Evolutionary conservation across 2,888 invertebrate species (phyloP).

Genomic region (Cremastinae sp.): DNA sequence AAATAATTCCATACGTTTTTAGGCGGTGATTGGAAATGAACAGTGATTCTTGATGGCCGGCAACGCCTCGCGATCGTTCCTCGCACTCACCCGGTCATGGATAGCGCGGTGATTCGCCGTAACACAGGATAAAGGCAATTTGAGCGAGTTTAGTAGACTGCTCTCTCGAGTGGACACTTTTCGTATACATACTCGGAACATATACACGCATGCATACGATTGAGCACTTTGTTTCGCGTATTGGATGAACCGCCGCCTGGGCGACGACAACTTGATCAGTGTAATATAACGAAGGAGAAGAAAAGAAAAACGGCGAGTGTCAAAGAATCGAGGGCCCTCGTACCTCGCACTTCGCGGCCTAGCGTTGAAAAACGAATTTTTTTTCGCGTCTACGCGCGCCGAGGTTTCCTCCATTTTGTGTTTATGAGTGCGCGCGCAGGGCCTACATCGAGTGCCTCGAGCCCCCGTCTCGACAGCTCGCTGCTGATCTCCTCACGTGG

Average conservation of each 20-base stretch:
- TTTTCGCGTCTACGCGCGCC: constrained; percentile 42
- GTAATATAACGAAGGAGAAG: no score
- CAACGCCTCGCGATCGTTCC: constrained; percentile 64
- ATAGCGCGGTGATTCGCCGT: constrained; percentile 70
- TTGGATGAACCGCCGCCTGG: no score
- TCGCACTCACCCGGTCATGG: constrained; percentile 68
- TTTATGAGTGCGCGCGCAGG: constrained; percentile 45
- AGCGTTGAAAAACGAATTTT: constrained; percentile 3
- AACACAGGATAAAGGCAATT: constrained; percentile 75
- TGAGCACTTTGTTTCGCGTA: constrained; percentile 14
- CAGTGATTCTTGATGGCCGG: constrained; percentile 52
- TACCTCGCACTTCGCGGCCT: no score
- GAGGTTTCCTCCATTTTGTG: constrained; percentile 10
- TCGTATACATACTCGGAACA: constrained; percentile 19
- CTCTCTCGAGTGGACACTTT: constrained; percentile 61
- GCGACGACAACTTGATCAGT: background rate
- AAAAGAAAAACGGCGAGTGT: no score
- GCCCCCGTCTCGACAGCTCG: no score
- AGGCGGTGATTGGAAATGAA: background rate
- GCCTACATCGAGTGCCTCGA: constrained; percentile 5
- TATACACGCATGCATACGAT: constrained; percentile 2
- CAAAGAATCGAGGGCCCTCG: no score
- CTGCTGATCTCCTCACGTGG: constrained; percentile 15
- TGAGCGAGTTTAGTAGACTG: constrained; percentile 69
- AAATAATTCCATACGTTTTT: constrained; percentile 4